A percentile compares a stretch with the other conserved stretches of the same genome.
These are phyloP conservation scores for Selenia dentaria DNA, from an alignment of 2,888 invertebrate species.

Conservation along the genomic window DNA sequence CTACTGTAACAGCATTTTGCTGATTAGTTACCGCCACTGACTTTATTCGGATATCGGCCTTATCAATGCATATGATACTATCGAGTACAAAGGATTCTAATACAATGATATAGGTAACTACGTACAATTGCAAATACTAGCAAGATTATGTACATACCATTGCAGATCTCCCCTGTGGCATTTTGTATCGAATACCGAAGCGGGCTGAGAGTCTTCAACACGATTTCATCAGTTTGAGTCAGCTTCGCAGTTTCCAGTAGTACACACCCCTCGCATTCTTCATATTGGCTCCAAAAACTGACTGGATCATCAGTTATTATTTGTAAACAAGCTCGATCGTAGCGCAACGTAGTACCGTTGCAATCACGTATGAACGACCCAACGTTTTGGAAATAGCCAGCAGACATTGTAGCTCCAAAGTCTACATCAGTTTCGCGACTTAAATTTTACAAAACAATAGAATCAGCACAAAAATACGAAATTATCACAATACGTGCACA, in stretches of 20 bases:
- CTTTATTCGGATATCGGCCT: no score
- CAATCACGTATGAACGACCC: conserved; percentile 66
- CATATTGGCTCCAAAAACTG: conserved; percentile 71
- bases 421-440: conserved; percentile 47
- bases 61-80: no score
- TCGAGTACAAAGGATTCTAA: no score
- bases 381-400: conserved; percentile 67
- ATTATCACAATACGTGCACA: conserved; percentile 14
- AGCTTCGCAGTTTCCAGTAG: conserved; percentile 51
- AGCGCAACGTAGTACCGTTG: conserved; percentile 55
- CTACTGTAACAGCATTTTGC: no score
- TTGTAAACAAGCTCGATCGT: conserved; percentile 77
- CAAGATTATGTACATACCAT: conserved; percentile 54
- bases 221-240: conserved; percentile 43
- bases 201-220: conserved; percentile 64
- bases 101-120: no score
- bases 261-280: conserved; percentile 71
- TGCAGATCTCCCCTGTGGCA: conserved; percentile 60
- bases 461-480: conserved; percentile 39
- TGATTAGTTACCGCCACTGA: no score
- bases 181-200: conserved; percentile 58
- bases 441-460: conserved; percentile 41
- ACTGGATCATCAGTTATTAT: conserved; percentile 57
- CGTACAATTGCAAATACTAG: no score
- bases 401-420: conserved; percentile 52